Percentiles rank a stretch among this genome's conserved stretches.
These are phyloP conservation scores for Cryptotermes secundus DNA, from an alignment of 1,140 invertebrate species.

Conservation along the genomic window DNA sequence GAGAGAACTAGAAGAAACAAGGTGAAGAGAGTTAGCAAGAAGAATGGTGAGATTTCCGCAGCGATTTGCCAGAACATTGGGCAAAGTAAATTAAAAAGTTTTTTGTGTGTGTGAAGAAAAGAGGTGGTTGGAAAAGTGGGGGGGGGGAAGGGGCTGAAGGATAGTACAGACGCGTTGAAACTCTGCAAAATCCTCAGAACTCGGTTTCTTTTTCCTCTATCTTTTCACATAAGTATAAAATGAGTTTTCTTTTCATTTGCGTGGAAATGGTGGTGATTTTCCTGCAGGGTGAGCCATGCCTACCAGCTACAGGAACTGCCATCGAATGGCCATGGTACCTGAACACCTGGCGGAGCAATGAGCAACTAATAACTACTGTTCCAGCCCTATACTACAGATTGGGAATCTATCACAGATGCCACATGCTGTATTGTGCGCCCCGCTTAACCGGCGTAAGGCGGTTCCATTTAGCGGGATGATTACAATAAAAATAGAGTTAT, in stretches of 20 bases:
- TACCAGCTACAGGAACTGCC: background rate
- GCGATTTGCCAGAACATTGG: conserved; percentile 14
- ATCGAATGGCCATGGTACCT: too few relatives aligned
- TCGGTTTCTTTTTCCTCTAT: background rate
- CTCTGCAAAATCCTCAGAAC: background rate
- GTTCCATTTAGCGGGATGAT: too few relatives aligned
- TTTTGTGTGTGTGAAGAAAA: background rate
- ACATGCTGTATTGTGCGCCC: too few relatives aligned
- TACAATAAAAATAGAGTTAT: too few relatives aligned
- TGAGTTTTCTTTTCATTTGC: background rate
- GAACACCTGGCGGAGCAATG: too few relatives aligned
- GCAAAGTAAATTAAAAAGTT: conserved; percentile 20
- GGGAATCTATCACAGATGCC: too few relatives aligned
- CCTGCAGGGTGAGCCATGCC: background rate
- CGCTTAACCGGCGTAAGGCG: too few relatives aligned
- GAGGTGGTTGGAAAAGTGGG: background rate
- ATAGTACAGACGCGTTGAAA: background rate
- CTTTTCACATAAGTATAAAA: background rate
- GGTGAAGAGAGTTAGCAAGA: background rate
- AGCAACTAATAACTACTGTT: too few relatives aligned
- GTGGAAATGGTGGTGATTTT: background rate
- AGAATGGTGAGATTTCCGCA: conserved; percentile 3
- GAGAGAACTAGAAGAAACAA: background rate
- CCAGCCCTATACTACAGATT: too few relatives aligned
- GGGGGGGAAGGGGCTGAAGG: background rate